Conservation (phyloP, 64 coral and sea anemone species). For the Pachyseris speciosa region DNA sequence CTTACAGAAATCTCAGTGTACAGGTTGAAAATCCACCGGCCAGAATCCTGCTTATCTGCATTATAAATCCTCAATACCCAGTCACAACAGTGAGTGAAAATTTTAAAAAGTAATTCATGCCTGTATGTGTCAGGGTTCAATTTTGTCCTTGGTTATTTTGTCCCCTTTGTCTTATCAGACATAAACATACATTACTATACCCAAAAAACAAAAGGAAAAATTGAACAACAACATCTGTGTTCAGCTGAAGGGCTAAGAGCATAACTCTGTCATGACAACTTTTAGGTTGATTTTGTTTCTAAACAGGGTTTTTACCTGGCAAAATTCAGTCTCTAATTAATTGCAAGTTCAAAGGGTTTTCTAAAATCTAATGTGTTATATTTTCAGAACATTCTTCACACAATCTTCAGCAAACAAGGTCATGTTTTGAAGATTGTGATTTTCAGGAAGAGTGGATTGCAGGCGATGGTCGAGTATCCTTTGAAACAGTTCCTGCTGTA, state of each 20-base stretch:
- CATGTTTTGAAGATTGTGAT: slow-evolving; percentile 90
- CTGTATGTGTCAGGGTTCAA: no score
- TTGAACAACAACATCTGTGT: no score
- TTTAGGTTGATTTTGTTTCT: background rate
- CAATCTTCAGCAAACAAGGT: slow-evolving; percentile 93
- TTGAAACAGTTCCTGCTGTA: no score
- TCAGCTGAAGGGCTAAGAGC: no score
- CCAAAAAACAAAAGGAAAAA: no score
- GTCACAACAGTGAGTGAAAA: slow-evolving; percentile 95
- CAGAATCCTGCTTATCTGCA: slow-evolving; percentile 80
- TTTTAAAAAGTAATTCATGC: no score
- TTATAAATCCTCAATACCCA: slow-evolving; percentile 93
- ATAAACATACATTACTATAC: no score
- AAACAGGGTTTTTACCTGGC: background rate
- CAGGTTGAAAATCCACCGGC: slow-evolving; percentile 66
- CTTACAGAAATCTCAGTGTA: slow-evolving; percentile 68
- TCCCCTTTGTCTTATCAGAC: no score
- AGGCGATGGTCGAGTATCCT: slow-evolving; percentile 99
- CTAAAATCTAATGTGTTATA: background rate
- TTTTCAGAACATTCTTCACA: slow-evolving; percentile 91
- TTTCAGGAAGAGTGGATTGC: slow-evolving; percentile 91
- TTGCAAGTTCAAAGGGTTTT: no score
- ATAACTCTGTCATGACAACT: no score
- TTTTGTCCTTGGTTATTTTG: no score
- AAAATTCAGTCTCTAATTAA: no score